Evolutionary conservation across 2,888 invertebrate species (phyloP), one percentile per base, ranked within the genome.

Genomic region (Zaprionus bogoriensis): DNA sequence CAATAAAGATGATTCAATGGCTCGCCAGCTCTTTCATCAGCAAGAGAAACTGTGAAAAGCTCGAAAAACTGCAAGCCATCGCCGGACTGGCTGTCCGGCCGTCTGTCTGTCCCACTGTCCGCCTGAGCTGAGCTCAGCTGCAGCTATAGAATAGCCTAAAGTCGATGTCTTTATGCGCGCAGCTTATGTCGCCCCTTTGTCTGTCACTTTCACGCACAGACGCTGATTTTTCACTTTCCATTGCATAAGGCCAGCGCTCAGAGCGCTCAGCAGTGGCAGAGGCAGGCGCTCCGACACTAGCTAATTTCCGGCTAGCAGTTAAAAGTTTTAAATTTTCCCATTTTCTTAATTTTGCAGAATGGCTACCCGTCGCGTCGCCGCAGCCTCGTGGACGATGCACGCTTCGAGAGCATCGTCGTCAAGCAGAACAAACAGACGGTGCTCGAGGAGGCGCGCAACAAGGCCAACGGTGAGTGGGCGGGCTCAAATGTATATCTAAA

Each of bases 381-480:
- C 88, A 98, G 98, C 73, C 94, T 99, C 72, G 99, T 99, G 53
- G 99, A 98, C 89, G 99, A 99, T 92, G 99, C 99, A 81, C 95
- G 98, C 87, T 99, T 99, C 92, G 99, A 99, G 92, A 97, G 97
- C 68, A 93, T 97, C 89, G 97, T 98, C 86, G 98, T 98, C 89
- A 97, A 97, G 92, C 97, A 98, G 93, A 97, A 96, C 90, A 97
- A 97, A 92, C 96, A 97, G 92, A 96, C 95, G 87, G 97, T 97
- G 78, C 93, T 98, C 88, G 97, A 97, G 89, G 97, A 97, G 92
- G 97, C 97, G 78, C 95, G 97, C 88, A 95, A 94, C 91, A 94
- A 96, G 88, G 95, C 96, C 85, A 96, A 96, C 93, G 97, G 97
- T 97, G 91, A 93, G 93, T 91, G n/a, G n/a, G n/a, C n/a, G n/a